Conservation (phyloP, 2,888 invertebrate species). For the Aspidapion aeneum region DNA sequence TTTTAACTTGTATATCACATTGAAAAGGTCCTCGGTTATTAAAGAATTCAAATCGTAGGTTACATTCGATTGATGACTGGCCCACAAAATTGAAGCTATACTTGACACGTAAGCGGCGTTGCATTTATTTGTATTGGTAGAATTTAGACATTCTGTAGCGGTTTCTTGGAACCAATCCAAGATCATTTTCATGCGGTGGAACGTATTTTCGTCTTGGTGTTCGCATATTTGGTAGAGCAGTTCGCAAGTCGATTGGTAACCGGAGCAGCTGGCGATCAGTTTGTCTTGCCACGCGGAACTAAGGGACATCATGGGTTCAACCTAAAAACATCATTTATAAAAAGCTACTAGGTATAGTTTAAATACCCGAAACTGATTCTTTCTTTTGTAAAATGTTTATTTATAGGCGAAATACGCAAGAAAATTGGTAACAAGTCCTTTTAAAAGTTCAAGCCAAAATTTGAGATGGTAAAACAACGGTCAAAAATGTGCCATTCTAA, state of each 20-base stretch:
- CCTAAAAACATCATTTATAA: no score
- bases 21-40: constrained; percentile 72
- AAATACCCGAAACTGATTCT: no score
- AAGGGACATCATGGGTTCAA: constrained; percentile 40
- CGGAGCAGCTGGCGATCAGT: constrained; percentile 42
- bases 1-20: constrained; percentile 75
- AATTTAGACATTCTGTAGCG: constrained; percentile 49
- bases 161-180: constrained; percentile 70
- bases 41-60: constrained; percentile 63
- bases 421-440: no score
- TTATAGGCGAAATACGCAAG: no score
- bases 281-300: constrained; percentile 41
- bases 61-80: constrained; percentile 58
- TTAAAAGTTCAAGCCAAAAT: no score
- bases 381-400: no score
- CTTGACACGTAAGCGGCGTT: constrained; percentile 67
- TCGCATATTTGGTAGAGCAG: constrained; percentile 75
- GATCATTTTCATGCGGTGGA: constrained; percentile 62
- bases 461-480: no score
- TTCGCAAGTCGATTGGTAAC: constrained; percentile 68
- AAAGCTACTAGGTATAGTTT: no score
- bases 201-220: constrained; percentile 55
- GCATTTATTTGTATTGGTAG: constrained; percentile 41
- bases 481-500: no score
- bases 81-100: constrained; percentile 79